Evolutionary conservation across 1,140 invertebrate genomes (phyloP).

Genomic region (Apolygus lucorum): DNA sequence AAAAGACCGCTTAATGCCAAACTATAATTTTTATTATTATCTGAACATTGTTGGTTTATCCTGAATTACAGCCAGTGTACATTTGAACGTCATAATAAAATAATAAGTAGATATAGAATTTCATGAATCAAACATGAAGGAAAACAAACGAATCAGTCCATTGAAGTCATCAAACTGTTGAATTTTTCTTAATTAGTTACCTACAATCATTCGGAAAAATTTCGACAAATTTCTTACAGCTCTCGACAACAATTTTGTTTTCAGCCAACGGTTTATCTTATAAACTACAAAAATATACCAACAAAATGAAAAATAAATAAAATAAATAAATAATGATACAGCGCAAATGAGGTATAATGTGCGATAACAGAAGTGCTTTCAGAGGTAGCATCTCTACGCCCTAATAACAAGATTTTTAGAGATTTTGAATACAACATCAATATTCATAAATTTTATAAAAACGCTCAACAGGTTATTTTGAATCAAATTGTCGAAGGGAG

Average conservation of each 20-base stretch:
- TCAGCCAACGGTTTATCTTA: not conserved
- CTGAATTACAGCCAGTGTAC: too few species aligned
- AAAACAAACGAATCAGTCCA: not conserved
- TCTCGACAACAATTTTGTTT: not conserved
- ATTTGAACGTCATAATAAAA: too few species aligned
- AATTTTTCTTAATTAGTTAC: not conserved
- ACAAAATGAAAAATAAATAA: not conserved
- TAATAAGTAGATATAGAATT: not conserved
- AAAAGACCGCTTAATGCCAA: not conserved
- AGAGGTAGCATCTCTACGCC: not conserved
- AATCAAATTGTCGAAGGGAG: not conserved
- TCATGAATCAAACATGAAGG: not conserved
- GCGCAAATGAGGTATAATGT: not conserved
- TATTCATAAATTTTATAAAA: not conserved
- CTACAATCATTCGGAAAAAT: not conserved
- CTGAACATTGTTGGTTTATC: not conserved
- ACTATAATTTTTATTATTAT: not conserved
- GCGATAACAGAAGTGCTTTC: constrained; percentile 5
- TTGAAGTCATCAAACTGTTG: not conserved
- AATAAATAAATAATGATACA: not conserved
- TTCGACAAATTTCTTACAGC: not conserved
- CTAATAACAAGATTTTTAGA: constrained; percentile 5
- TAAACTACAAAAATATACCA: not conserved
- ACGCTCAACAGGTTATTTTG: not conserved
- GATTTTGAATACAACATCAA: not conserved